Conservation (phyloP, 1,140 invertebrate genomes). For the Drosophila leontia region DNA sequence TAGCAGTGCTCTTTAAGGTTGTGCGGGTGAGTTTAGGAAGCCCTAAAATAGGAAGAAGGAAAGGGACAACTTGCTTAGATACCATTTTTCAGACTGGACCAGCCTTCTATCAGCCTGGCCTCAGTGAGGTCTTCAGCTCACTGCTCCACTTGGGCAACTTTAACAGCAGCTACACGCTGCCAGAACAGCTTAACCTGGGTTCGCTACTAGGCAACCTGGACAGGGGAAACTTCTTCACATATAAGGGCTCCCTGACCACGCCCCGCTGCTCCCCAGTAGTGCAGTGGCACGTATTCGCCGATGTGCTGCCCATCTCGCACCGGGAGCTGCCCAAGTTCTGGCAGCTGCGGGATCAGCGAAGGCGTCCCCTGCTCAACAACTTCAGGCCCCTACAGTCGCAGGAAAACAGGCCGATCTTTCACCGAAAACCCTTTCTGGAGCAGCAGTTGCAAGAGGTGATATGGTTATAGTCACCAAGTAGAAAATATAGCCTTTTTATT, state of each 20-base stretch:
- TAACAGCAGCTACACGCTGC: conserved; percentile 70
- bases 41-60: not conserved
- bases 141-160: conserved; percentile 57
- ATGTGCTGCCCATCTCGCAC: conserved; percentile 86
- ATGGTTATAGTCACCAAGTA: conserved; percentile 43
- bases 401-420: conserved; percentile 87
- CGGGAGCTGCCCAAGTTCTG: conserved; percentile 87
- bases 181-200: conserved; percentile 54
- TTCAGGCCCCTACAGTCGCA: conserved; percentile 87
- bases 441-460: conserved; percentile 34
- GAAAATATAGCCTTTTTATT: not conserved
- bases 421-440: conserved; percentile 61
- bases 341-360: conserved; percentile 86
- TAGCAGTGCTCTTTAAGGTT: conserved; percentile 94
- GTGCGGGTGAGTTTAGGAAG: conserved; percentile 69
- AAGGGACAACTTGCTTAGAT: not conserved
- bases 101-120: conserved; percentile 49
- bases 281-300: conserved; percentile 94
- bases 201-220: conserved; percentile 84
- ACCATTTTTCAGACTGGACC: conserved; percentile 18
- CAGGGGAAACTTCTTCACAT: conserved; percentile 90
- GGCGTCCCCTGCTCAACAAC: conserved; percentile 86
- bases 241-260: conserved; percentile 96
- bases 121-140: conserved; percentile 60
- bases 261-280: conserved; percentile 95